A percentile compares a stretch with the other conserved stretches of the same genome.
Conservation (phyloP, 2,797 vertebrate genomes). For the Sebastes trivittatus region DNA sequence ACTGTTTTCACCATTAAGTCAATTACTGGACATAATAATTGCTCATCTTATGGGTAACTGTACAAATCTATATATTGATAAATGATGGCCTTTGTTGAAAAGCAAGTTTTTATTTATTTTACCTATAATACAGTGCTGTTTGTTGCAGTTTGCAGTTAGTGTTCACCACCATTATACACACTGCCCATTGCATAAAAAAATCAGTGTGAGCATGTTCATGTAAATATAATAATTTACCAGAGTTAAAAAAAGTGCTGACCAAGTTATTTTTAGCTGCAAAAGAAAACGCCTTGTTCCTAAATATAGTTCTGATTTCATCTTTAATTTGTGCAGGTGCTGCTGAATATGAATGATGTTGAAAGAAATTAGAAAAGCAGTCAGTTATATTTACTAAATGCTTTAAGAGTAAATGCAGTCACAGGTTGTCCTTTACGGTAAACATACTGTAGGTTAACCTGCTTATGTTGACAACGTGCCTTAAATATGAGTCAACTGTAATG, state of each 20-base stretch:
- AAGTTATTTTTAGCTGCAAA: slow-evolving; percentile 36
- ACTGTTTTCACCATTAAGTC: not conserved
- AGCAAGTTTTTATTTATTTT: not conserved
- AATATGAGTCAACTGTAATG: not conserved
- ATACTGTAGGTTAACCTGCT: not conserved
- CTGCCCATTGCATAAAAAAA: not conserved
- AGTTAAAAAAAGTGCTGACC: not conserved
- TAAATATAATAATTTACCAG: not conserved
- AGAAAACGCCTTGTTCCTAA: slow-evolving; percentile 23
- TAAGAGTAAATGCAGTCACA: not conserved
- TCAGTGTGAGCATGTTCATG: not conserved
- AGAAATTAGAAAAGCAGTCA: not conserved
- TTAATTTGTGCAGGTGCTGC: slow-evolving; percentile 18
- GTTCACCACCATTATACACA: not conserved
- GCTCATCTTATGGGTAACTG: not conserved
- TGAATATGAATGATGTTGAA: not conserved
- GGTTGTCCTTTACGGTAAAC: not conserved
- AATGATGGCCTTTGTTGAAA: not conserved
- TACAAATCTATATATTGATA: not conserved
- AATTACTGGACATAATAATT: not conserved
- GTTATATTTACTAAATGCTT: not conserved
- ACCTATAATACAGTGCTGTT: too few species aligned
- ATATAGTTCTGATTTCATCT: slow-evolving; percentile 36
- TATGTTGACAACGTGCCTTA: not conserved
- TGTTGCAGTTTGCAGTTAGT: not conserved